Evolutionary conservation across 2,113 vertebrate species (phyloP), one percentile per base, ranked within the genome.

Genomic region (Acinonyx jubatus): DNA sequence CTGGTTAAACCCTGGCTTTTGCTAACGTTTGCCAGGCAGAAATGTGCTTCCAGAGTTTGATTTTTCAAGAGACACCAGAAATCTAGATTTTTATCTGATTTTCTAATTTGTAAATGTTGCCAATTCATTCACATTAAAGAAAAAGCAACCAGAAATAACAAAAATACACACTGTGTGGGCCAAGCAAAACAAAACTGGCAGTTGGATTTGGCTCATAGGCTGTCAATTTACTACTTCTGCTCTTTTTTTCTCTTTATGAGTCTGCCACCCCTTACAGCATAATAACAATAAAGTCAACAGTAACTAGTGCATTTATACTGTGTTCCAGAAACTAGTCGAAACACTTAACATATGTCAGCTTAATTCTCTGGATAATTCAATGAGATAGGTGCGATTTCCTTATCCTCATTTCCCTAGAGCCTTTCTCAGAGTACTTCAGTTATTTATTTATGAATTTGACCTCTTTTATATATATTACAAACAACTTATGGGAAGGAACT

Each of bases 41-140:
- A 79, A 80, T 33, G 18, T 83, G 19, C 48, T 84, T 92, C 89
- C 27, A 31, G 6, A 68, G 66, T 82, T 91, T 63, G 13, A 69
- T n/a, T 52, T 95, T 84, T 83, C 27, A 84, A 31, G 55, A 92
- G 61, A 92, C 3, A 83, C 18, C 66, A 7, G 79, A 89, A 76
- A 87, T 95, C 10, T 76, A 29, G 18, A 55, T 96, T 85, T 94
- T 94, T 65, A 63, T 57, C 23, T 73, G 63, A 50, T 83, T 55
- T 41, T 91, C 41, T 86, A 68, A 50, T 48, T 95, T 92, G 88
- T 86, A 89, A 95, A 78, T 73, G 50, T 33, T 90, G 23, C 36
- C 78, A 96, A 66, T 3, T 83, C 69, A 83, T n/a, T 94, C 38
- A 45, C 55, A 87, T 89, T 78, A 41, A 89, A 89, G 73, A 80